phyloP scores from a whole-genome alignment of 2,113 vertebrate genomes.

The Halcyon malimbica region DNA sequence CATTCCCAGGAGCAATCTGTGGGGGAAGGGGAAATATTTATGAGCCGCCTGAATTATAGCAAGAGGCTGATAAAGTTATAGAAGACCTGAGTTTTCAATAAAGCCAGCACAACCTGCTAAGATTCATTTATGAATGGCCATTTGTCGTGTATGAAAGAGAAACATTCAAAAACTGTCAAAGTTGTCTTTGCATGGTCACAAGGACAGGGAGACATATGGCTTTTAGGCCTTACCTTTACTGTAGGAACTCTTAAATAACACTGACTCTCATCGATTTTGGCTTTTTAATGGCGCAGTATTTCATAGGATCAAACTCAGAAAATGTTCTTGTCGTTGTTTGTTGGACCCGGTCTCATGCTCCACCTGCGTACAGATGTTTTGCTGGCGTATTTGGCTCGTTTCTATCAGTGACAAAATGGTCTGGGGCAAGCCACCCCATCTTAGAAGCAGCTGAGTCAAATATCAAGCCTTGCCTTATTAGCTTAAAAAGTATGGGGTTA shows the following conservation, averaged over 20 bases:
- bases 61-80: not conserved
- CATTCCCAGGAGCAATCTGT: not conserved
- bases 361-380: not conserved
- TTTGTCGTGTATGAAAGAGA: not conserved
- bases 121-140: not conserved
- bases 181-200: not conserved
- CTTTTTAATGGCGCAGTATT: not conserved
- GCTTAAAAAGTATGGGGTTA: not conserved
- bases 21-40: not conserved
- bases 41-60: not conserved
- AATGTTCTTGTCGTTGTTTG: not conserved
- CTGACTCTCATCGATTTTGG: not conserved
- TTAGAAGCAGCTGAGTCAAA: not conserved
- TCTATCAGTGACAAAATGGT: not conserved
- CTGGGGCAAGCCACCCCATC: not conserved
- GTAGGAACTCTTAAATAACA: slow-evolving; percentile 9
- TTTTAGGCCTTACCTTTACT: not conserved
- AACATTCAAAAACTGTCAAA: not conserved
- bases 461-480: not conserved
- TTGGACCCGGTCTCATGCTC: not conserved
- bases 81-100: not conserved
- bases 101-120: not conserved
- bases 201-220: not conserved
- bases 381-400: not conserved
- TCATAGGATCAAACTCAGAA: not conserved